phyloP scores from a whole-genome alignment of 2,113 vertebrate genomes.

The Clupea harengus region DNA sequence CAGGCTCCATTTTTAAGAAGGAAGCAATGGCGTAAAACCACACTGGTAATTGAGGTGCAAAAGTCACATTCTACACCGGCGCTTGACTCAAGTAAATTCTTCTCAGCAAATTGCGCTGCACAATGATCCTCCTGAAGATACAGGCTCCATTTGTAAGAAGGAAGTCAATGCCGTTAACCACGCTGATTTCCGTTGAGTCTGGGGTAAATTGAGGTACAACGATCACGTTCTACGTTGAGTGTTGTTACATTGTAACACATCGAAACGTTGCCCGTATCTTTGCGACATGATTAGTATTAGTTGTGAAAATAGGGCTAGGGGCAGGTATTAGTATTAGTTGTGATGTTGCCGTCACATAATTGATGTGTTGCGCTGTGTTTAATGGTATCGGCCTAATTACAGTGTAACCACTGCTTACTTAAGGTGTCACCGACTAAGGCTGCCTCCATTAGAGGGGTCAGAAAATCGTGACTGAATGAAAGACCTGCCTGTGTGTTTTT shows the following conservation, averaged over 20 bases:
- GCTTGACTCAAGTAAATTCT: too few relatives aligned
- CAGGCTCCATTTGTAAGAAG: background rate
- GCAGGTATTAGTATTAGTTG: too few relatives aligned
- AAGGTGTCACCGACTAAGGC: too few relatives aligned
- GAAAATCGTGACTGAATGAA: too few relatives aligned
- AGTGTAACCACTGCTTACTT: too few relatives aligned
- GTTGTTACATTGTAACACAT: background rate
- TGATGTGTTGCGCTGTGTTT: too few relatives aligned
- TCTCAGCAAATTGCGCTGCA: background rate
- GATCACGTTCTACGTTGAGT: background rate
- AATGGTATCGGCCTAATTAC: too few relatives aligned
- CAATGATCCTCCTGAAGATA: background rate
- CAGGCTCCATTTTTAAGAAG: background rate
- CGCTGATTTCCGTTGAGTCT: background rate
- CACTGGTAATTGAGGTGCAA: background rate
- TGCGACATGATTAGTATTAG: background rate
- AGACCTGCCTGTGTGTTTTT: too few relatives aligned
- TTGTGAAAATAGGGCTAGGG: too few relatives aligned
- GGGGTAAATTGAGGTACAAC: background rate
- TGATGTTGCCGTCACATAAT: too few relatives aligned
- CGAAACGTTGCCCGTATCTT: background rate
- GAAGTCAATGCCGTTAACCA: background rate
- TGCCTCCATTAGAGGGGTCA: too few relatives aligned
- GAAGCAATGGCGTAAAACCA: background rate
- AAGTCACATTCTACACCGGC: background rate